Evolutionary conservation across 2,113 vertebrate genomes (phyloP).

Genomic region (Petrocephalus microphthalmus): DNA sequence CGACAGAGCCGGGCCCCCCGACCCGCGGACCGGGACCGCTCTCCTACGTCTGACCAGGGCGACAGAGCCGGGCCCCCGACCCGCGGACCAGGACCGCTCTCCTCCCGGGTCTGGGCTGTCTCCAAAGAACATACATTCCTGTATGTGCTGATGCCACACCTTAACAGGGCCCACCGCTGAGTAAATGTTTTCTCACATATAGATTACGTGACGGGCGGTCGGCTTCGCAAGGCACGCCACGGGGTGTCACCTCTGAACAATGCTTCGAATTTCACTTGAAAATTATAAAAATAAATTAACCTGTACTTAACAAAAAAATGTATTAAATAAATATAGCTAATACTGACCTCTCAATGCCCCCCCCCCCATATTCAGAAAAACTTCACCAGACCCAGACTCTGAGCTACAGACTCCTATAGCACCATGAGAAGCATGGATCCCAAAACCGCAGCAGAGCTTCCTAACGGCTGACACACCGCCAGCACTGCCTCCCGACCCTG

Average conservation of each 20-base stretch:
- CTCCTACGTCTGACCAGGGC: background rate
- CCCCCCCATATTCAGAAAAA: background rate
- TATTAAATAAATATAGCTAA: background rate
- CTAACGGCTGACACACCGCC: slow-evolving; percentile 16
- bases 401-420: background rate
- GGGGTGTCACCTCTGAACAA: background rate
- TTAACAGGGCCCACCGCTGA: background rate
- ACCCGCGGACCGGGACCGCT: too few relatives aligned
- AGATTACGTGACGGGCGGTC: background rate
- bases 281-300: background rate
- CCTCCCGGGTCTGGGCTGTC: background rate
- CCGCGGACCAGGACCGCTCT: background rate
- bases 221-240: too few relatives aligned
- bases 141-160: background rate
- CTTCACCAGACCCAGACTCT: background rate
- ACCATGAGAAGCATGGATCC: background rate
- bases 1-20: too few relatives aligned
- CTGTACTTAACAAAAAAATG: background rate
- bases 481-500: background rate
- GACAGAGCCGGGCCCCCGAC: background rate
- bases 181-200: background rate
- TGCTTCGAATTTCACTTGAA: background rate
- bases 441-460: background rate
- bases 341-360: background rate
- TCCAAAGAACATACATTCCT: slow-evolving; percentile 10